phyloP scores from a whole-genome alignment of 2,888 invertebrate species.

The Lacanobia wlatinum region DNA sequence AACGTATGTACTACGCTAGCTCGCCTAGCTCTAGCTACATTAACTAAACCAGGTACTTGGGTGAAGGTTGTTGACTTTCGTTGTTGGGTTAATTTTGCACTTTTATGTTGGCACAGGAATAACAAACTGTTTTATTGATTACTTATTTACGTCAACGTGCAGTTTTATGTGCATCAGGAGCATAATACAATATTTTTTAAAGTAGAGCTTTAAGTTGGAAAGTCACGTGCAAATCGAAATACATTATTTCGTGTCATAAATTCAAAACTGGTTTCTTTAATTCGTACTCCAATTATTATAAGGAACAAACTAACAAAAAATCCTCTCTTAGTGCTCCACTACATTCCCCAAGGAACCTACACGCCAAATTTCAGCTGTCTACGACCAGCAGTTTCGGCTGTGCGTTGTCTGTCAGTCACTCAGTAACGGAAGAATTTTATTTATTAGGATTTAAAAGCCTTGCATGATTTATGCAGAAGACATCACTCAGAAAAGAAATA shows the following conservation, averaged over 20 bases:
- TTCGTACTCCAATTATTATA: background rate
- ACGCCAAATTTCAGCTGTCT: too few relatives aligned
- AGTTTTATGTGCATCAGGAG: background rate
- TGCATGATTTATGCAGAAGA: constrained; percentile 22
- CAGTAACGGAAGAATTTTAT: too few relatives aligned
- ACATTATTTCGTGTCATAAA: background rate
- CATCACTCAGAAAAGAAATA: constrained; percentile 38
- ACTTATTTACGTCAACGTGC: background rate
- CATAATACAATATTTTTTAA: background rate
- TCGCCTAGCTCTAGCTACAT: constrained; percentile 26
- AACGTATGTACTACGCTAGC: constrained; percentile 53
- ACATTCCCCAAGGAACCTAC: too few relatives aligned
- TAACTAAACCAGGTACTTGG: constrained; percentile 47
- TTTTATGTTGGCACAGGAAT: background rate
- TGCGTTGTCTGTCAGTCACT: too few relatives aligned
- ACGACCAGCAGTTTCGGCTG: too few relatives aligned
- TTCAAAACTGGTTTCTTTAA: background rate
- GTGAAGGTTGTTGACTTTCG: constrained; percentile 53
- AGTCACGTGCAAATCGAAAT: background rate
- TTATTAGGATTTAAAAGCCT: too few relatives aligned
- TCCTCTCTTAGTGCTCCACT: too few relatives aligned
- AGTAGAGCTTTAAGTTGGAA: background rate
- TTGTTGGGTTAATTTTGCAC: constrained; percentile 24
- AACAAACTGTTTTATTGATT: constrained; percentile 5
- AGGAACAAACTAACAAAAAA: background rate